phyloP scores from a whole-genome alignment of 2,113 vertebrate species.

The Thunnus maccoyii region DNA sequence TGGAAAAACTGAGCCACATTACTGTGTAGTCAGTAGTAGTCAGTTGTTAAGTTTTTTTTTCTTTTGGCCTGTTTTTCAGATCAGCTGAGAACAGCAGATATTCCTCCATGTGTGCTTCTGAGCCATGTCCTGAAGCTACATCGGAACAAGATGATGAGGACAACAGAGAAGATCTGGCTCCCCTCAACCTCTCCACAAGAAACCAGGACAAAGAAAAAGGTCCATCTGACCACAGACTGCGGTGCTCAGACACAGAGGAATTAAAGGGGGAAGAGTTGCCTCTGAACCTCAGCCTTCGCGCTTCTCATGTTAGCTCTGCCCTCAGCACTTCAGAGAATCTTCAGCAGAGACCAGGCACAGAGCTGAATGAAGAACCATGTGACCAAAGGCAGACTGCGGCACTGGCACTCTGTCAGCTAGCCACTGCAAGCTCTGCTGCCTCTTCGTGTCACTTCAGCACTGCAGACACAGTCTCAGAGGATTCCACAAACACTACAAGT shows the following conservation, averaged over 20 bases:
- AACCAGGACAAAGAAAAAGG: constrained; percentile 57
- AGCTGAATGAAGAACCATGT: constrained; percentile 82
- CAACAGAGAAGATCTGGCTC: constrained; percentile 75
- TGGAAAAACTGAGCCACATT: not conserved
- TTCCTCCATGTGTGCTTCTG: not conserved
- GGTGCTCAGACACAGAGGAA: constrained; percentile 17
- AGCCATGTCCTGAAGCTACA: constrained; percentile 13
- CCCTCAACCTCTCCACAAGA: constrained; percentile 94
- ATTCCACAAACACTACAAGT: not conserved
- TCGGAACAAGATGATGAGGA: constrained; percentile 52
- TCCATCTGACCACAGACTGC: constrained; percentile 26
- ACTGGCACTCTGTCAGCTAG: constrained; percentile 95
- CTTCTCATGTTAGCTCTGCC: constrained; percentile 62
- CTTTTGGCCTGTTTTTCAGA: constrained; percentile 50
- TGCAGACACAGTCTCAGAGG: not conserved
- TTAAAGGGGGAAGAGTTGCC: constrained; percentile 84
- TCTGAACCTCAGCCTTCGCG: constrained; percentile 92
- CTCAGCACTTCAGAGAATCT: not conserved
- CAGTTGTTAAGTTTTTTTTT: not conserved
- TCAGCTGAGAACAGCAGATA: constrained; percentile 45
- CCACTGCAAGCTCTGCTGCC: constrained; percentile 84
- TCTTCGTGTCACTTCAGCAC: constrained; percentile 37
- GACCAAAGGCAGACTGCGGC: constrained; percentile 95
- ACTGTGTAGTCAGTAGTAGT: not conserved
- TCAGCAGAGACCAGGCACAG: constrained; percentile 19